These are phyloP conservation scores for Melanotaenia boesemani DNA, from an alignment of 2,797 vertebrate genomes.

Conservation along the genomic window DNA sequence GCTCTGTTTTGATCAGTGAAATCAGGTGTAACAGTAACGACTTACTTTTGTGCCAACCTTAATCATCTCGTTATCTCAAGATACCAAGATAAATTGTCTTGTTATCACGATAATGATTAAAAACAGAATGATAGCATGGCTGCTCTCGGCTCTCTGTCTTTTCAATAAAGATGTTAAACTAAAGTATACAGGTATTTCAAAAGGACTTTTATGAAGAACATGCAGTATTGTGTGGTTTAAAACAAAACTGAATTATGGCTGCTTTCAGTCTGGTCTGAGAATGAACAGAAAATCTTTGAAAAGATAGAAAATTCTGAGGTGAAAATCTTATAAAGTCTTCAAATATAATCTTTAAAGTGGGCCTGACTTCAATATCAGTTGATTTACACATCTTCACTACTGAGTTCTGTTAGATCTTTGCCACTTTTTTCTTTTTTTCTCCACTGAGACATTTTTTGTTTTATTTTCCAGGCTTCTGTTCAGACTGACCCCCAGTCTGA, in stretches of 20 bases:
- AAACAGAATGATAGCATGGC: no score
- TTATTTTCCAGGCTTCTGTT: constrained; percentile 19
- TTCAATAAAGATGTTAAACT: neutral
- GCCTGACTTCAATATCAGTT: neutral
- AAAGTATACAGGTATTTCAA: neutral
- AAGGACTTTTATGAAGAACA: neutral
- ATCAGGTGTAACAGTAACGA: no score
- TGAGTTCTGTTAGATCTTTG: constrained; percentile 1
- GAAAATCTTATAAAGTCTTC: neutral
- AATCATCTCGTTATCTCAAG: no score
- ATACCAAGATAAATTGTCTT: no score
- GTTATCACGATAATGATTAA: no score
- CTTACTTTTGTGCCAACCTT: no score
- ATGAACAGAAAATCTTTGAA: neutral
- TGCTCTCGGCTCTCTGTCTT: neutral
- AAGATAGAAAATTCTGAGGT: neutral
- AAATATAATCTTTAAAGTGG: neutral
- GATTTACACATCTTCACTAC: constrained; percentile 3
- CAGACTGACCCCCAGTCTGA: constrained; percentile 49
- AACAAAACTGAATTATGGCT: neutral
- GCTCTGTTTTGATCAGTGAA: no score
- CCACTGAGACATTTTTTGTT: constrained; percentile 15
- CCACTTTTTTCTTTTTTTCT: constrained; percentile 14
- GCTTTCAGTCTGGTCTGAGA: neutral
- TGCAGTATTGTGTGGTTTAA: neutral